These are phyloP conservation scores for Ceratothoa steindachneri DNA, from an alignment of 2,888 invertebrate genomes.

Conservation along the genomic window DNA sequence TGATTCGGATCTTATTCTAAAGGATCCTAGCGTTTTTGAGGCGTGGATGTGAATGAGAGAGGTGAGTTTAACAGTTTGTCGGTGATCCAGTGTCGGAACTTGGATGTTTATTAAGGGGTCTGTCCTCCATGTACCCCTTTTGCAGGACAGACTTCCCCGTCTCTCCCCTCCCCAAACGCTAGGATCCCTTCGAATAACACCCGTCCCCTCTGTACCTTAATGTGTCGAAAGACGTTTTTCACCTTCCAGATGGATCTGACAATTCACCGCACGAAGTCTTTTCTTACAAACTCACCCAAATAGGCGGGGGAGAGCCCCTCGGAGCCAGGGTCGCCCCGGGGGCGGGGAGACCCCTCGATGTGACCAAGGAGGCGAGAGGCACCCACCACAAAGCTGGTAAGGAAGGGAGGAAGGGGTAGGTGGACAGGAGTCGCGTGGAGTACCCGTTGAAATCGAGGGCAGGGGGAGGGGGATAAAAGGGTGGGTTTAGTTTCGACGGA, in stretches of 20 bases:
- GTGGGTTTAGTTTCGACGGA: no score
- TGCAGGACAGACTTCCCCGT: no score
- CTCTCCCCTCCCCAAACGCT: neutral
- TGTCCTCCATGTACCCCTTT: no score
- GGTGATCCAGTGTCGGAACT: no score
- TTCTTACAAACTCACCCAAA: conserved; percentile 40
- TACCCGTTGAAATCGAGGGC: neutral
- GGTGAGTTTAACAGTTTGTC: no score
- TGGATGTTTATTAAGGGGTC: no score
- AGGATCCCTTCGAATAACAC: neutral
- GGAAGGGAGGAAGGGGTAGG: neutral
- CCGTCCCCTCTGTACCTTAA: neutral
- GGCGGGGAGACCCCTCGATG: neutral
- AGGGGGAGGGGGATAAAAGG: neutral
- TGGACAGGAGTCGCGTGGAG: neutral
- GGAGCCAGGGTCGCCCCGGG: neutral
- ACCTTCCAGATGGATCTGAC: conserved; percentile 37
- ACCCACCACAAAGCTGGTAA: neutral
- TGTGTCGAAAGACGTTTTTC: no score
- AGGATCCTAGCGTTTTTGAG: no score
- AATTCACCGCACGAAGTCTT: conserved; percentile 42
- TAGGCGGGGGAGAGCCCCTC: conserved; percentile 18
- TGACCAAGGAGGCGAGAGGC: neutral
- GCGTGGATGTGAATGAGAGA: no score
- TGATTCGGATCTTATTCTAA: no score